Evolutionary conservation across 2,113 vertebrate species (phyloP).

Genomic region (Epinephelus fuscoguttatus): DNA sequence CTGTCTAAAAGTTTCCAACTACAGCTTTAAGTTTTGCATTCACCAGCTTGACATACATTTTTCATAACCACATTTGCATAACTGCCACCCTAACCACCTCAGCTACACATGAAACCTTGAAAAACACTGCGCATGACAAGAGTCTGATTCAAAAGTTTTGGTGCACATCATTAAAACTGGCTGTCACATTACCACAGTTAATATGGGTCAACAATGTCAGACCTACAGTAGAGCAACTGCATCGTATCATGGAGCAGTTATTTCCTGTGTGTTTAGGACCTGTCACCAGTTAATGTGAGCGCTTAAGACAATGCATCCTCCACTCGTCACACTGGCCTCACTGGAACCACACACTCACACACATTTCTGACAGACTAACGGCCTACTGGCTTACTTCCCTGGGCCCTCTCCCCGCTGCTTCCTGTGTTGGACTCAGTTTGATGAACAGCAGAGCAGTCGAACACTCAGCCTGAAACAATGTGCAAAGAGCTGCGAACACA

Average conservation of each 20-base stretch:
- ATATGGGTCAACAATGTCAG: neutral
- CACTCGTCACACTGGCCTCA: neutral
- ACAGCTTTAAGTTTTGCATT: no score
- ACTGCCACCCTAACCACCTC: no score
- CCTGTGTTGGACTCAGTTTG: slow-evolving; percentile 33
- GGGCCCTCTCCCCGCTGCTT: slow-evolving; percentile 9
- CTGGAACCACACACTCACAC: neutral
- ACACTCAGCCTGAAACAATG: slow-evolving; percentile 25
- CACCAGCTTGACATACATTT: no score
- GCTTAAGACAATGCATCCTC: slow-evolving; percentile 26
- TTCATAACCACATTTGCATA: no score
- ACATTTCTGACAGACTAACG: slow-evolving; percentile 1
- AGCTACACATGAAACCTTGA: no score
- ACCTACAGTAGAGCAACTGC: slow-evolving; percentile 8
- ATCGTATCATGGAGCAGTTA: slow-evolving; percentile 1
- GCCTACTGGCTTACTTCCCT: neutral
- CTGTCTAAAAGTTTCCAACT: no score
- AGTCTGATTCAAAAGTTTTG: no score
- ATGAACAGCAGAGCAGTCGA: slow-evolving; percentile 30
- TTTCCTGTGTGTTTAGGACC: slow-evolving; percentile 43
- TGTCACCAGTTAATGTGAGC: slow-evolving; percentile 22
- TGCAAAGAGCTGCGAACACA: slow-evolving; percentile 5
- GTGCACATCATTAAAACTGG: neutral
- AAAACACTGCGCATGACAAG: no score
- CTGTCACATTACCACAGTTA: neutral